Evolutionary conservation across 2,113 vertebrate species (phyloP), one percentile per base, ranked within the genome.

Genomic region (Choloepus hoffmanni): DNA sequence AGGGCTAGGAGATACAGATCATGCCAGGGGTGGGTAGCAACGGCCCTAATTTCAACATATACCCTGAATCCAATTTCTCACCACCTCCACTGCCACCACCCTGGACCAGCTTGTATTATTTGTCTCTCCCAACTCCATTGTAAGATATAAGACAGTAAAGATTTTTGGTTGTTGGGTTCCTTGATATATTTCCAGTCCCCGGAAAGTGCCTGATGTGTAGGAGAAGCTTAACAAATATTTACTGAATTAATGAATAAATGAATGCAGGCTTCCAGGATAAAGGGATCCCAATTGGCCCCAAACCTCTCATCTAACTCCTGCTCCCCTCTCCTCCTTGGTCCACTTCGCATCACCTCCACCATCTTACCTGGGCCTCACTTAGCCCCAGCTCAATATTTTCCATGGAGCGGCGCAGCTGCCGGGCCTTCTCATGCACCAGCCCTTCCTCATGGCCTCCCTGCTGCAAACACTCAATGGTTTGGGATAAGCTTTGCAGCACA

Each of bases 381-480:
- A 99, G 99, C 1, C 99, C 99, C 90, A 99, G 98, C 93, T 99
- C 99, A 21, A 99, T 99, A 99, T 99, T 99, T 97, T 99, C 99
- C 98, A 99, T 99, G 0, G 99, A 99, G 76, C 99, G 99, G 97
- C 99, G 99, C 73, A 99, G 99, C 92, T 99, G 98, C 97, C 99
- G 99, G 97, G 99, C 99, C 98, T 99, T 99, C 98, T 99, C 99
- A 0, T 99, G 99, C 84, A 99, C 99, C 0, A 99, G 98, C 92
- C 99, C 99, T 97, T 99, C 99, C 98, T 99, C 99, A 95, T 99
- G 97, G 92, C 96, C 99, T 93, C 99, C 99, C 93, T 99, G 99
- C 98, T 99, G 99, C 97, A 99, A 99, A 98, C 99, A 99, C 99
- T 99, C 99, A 94, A 99, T 99, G 93, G 99, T 99, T 94, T 99